Evolutionary conservation across 1,140 invertebrate species (phyloP), one percentile per base, ranked within the genome.

Genomic region (Hylaeus volcanicus): DNA sequence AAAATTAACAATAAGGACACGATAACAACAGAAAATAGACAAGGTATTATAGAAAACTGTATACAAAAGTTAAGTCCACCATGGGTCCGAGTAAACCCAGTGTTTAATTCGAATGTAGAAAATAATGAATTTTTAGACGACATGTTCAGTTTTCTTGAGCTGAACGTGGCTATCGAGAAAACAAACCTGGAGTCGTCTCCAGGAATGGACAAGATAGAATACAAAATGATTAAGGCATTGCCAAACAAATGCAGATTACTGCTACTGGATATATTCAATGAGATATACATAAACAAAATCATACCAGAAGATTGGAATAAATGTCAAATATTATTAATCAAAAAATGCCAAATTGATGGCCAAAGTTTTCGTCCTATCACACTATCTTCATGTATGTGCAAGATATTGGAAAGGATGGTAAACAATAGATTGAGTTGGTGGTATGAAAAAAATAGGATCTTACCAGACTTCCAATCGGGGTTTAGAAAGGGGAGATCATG

Each of bases 341-440:
- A 5, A 1, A 48, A 48, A 48, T 3, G 5, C 5, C 26, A 26
- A 26, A 26, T 6, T 3, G 3, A 48, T 26, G 5, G 64, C 3
- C 26, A 37, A 0, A 6, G 15, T 61, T 61, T 26, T 45, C 6
- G 8, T 11, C 12, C 53, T 2, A 43, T 43, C 26, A n/a, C 12
- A 3, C 5, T 72, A 5, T 55, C 60, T 39, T 41, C 9, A 9
- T 15, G 5, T 39, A 15, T 56, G 3, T 58, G 45, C 12, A 55
- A 77, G 5, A 15, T 65, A 0, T 6, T 4, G 0, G 63, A 43
- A 45, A 65, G 41, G 45, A 15, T 45, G 5, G 1, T 66, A 3
- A 74, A 74, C 2, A 64, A 53, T 11, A 45, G 61, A 11, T 4
- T 74, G 26, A 3, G 55, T 3, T 76, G 74, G 74, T 74, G 73